Evolutionary conservation across 2,888 invertebrate genomes (phyloP).

Genomic region (Oscheius sp.): DNA sequence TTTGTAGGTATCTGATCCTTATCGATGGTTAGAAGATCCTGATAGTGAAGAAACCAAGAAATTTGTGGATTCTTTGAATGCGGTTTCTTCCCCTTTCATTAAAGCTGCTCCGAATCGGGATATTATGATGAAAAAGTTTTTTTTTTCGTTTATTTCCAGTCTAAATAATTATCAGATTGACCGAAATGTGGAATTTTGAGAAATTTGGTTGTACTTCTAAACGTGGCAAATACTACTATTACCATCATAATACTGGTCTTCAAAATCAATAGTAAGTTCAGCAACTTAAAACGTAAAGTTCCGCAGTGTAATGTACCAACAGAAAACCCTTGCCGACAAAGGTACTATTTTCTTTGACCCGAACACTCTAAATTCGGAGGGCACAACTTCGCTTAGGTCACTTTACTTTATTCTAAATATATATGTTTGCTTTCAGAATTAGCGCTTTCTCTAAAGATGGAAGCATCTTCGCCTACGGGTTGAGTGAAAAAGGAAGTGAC

Average conservation of each 20-base stretch:
- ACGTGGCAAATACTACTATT: slow-evolving; percentile 88
- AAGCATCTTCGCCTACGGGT: slow-evolving; percentile 87
- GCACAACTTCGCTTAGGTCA: slow-evolving; percentile 83
- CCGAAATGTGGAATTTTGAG: slow-evolving; percentile 94
- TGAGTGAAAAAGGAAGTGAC: slow-evolving; percentile 81
- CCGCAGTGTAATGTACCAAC: slow-evolving; percentile 88
- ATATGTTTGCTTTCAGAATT: neutral
- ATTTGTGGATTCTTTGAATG: slow-evolving; percentile 91
- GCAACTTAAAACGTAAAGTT: neutral
- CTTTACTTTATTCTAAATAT: neutral
- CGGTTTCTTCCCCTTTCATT: slow-evolving; percentile 86
- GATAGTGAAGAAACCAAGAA: slow-evolving; percentile 89
- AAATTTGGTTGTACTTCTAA: slow-evolving; percentile 89
- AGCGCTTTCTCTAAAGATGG: slow-evolving; percentile 88
- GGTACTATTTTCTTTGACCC: slow-evolving; percentile 89
- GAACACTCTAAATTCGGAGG: slow-evolving; percentile 89
- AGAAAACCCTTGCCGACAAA: slow-evolving; percentile 83
- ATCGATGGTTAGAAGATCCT: slow-evolving; percentile 92
- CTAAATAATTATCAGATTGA: slow-evolving; percentile 78
- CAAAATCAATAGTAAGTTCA: slow-evolving; percentile 88
- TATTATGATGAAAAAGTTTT: slow-evolving; percentile 80
- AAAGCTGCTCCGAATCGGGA: slow-evolving; percentile 82
- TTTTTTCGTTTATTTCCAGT: neutral
- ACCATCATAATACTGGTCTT: slow-evolving; percentile 90
- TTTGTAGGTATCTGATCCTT: slow-evolving; percentile 35